phyloP scores from a whole-genome alignment of 2,888 invertebrate genomes.

The Dexiosoma caninum region DNA sequence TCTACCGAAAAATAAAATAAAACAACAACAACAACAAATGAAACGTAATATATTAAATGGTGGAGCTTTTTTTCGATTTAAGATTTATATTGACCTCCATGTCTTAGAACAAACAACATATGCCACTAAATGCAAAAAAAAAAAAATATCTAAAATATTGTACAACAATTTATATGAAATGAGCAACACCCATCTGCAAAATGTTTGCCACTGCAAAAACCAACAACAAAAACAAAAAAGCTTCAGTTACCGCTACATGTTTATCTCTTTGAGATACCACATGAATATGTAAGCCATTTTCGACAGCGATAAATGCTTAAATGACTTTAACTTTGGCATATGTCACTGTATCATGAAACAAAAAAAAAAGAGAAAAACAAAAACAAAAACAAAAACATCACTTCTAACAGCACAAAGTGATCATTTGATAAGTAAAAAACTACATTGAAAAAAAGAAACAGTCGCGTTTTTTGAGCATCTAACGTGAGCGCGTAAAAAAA shows the following conservation, averaged over 20 bases:
- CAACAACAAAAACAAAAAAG: constrained; percentile 2
- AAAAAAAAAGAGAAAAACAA: too few species aligned
- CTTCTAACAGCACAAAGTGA: constrained; percentile 55
- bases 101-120: constrained; percentile 38
- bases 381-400: constrained; percentile 65
- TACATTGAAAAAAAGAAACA: background rate
- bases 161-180: constrained; percentile 55
- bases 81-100: constrained; percentile 52
- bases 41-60: constrained; percentile 4
- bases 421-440: constrained; percentile 28
- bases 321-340: constrained; percentile 67
- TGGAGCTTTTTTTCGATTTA: constrained; percentile 25
- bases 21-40: background rate
- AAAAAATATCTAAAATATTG: constrained; percentile 18
- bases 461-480: background rate
- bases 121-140: constrained; percentile 2
- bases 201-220: constrained; percentile 32
- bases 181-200: constrained; percentile 56
- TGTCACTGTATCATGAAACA: constrained; percentile 65
- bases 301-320: constrained; percentile 65
- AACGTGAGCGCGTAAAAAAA: background rate
- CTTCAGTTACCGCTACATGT: constrained; percentile 13
- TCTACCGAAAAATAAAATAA: background rate
- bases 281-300: constrained; percentile 46
- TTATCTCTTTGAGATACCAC: constrained; percentile 22